Base-by-base conservation (phyloP, 2,113 vertebrate species). In the Maccullochella peelii region DNA sequence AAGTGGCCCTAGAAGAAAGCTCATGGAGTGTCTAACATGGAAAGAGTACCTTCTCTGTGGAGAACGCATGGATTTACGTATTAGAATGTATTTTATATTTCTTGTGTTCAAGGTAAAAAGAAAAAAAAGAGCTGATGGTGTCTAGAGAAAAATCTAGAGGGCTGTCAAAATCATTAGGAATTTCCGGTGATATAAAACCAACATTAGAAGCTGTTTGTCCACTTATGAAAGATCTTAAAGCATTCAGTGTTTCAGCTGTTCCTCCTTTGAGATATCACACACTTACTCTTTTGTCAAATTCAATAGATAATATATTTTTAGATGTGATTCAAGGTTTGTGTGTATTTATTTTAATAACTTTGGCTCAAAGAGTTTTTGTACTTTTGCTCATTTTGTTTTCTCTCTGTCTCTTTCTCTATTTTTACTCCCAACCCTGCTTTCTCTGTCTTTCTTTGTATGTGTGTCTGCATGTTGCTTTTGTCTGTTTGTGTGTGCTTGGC, bases 401-500 rank as follows among this genome's bases (percentile, higher is more conserved):
- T 77, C 40, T 70, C 36, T 71, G 36, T 76, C 59, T 82, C 70
- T 52, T 23, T 83, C 21, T 86, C 59, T 83, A 15, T 52, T 71
- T 72, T 83, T 55, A 72, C 74, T 87, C 61, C 30, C 7, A 25
- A 58, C 15, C 40, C 59, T 84, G 44, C 65, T 85, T 23, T 65
- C 25, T 89, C 42, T 78, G 52, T 72, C 20, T 78, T 20, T 88
- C 67, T 77, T 1, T 50, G 21, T 91, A 0, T 76, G 33, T 78
- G 18, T 78, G 44, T 82, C 54, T 82, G 66, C 72, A 76, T 71
- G 55, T 50, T 76, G 83, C 52, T 82, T 80, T n/a, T 72, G 15
- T 62, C 6, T 82, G 57, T 57, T 8, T 88, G 12, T 84, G 52
- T 70, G 54, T 70, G 27, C 54, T 25, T 42, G 54, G 8, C 61